A percentile compares a stretch with the other conserved stretches of the same genome.
phyloP scores from a whole-genome alignment of 2,797 vertebrate species.

The Manis crassicaudata region DNA sequence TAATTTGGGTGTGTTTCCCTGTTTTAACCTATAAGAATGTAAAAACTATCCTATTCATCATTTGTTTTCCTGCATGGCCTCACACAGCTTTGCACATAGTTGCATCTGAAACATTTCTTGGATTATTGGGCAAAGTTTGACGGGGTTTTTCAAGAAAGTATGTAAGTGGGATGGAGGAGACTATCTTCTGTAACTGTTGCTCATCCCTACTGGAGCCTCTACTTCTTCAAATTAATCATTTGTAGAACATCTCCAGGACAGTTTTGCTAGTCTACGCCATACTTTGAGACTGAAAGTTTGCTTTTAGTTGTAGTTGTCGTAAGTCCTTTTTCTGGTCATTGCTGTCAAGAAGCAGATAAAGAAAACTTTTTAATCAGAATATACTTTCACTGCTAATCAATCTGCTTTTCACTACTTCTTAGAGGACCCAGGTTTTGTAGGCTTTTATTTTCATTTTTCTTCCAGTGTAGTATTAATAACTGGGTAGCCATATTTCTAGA shows the following conservation, averaged over 20 bases:
- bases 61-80: background rate
- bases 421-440: background rate
- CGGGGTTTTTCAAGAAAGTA: background rate
- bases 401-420: background rate
- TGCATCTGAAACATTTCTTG: background rate
- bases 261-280: background rate
- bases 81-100: background rate
- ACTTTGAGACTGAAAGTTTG: background rate
- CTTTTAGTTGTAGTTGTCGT: background rate
- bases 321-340: background rate
- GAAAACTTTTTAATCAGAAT: slow-evolving; percentile 11
- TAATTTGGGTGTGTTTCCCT: background rate
- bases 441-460: background rate
- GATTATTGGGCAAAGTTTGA: background rate
- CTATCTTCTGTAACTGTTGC: background rate
- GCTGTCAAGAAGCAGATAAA: background rate
- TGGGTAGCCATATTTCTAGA: background rate
- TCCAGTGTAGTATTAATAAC: background rate
- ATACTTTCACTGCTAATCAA: background rate
- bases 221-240: background rate
- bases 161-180: background rate
- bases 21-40: background rate
- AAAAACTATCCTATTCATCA: background rate
- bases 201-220: background rate
- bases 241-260: background rate